phyloP scores from a whole-genome alignment of 1,140 invertebrate species.

The Magallana ariakensis region DNA sequence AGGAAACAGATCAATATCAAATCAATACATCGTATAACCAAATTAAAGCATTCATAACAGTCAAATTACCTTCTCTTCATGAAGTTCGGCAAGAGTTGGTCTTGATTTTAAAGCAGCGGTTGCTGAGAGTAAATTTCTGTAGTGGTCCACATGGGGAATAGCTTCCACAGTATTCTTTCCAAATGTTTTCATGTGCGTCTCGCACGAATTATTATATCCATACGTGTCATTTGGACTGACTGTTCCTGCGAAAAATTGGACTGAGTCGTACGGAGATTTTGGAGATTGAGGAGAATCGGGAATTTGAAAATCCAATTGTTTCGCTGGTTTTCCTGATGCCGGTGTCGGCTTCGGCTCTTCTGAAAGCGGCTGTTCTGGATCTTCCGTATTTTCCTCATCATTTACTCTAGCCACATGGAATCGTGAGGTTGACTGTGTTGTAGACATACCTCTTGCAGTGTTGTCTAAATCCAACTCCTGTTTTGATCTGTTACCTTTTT shows the following conservation, averaged over 20 bases:
- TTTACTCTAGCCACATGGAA: constrained; percentile 70
- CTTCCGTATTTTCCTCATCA: constrained; percentile 49
- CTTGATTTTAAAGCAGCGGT: constrained; percentile 90
- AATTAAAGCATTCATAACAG: not conserved
- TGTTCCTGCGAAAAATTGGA: constrained; percentile 56
- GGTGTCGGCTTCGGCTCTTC: constrained; percentile 20
- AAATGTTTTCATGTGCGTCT: constrained; percentile 88
- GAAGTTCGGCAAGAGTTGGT: constrained; percentile 95
- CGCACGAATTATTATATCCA: constrained; percentile 58
- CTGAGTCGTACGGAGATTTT: constrained; percentile 55
- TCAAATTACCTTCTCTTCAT: constrained; percentile 83
- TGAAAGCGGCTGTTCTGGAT: constrained; percentile 38
- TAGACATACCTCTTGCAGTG: constrained; percentile 47
- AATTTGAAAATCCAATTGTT: constrained; percentile 8
- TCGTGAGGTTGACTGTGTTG: constrained; percentile 63
- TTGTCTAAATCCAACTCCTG: not conserved
- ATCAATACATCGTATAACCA: not conserved
- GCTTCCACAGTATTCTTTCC: constrained; percentile 93
- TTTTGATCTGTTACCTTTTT: not conserved
- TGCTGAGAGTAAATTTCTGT: constrained; percentile 93
- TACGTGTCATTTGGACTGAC: constrained; percentile 83
- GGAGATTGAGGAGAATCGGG: constrained; percentile 39
- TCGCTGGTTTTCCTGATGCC: constrained; percentile 26
- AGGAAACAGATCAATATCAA: not conserved
- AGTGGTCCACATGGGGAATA: constrained; percentile 93